Conservation (phyloP, 2,797 vertebrate genomes). For the Onychomys arenicola region DNA sequence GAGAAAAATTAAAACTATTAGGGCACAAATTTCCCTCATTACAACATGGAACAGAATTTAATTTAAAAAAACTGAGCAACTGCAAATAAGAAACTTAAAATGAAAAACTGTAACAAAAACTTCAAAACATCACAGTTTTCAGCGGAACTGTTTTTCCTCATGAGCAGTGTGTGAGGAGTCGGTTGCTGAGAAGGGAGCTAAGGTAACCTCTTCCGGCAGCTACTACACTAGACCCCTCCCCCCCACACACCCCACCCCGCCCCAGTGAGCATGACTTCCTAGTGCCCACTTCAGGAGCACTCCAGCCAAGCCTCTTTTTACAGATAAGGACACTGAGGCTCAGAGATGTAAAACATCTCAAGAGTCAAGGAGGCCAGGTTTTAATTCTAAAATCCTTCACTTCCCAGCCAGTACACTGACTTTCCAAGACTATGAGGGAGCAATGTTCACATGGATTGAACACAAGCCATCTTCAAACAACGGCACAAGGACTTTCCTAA, state of each 20-base stretch:
- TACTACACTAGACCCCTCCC: neutral
- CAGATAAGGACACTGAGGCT: neutral
- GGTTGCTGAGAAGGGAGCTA: neutral
- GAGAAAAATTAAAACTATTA: conserved; percentile 66
- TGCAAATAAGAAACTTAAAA: conserved; percentile 50
- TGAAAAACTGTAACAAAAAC: conserved; percentile 36
- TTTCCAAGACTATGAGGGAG: conserved; percentile 53
- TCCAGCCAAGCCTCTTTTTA: neutral
- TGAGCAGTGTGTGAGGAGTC: neutral
- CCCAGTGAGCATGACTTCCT: neutral
- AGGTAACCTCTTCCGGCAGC: neutral
- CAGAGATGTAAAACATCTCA: neutral
- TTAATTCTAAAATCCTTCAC: neutral
- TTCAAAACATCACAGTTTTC: neutral
- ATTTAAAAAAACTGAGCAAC: conserved; percentile 25
- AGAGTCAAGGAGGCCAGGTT: neutral
- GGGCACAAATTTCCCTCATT: conserved; percentile 34
- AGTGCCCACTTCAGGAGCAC: neutral
- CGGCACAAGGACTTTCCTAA: neutral
- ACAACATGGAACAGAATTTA: neutral
- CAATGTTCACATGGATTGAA: conserved; percentile 29
- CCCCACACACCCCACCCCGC: no score
- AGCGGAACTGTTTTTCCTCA: conserved; percentile 2
- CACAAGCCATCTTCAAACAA: conserved; percentile 68
- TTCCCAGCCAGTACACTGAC: neutral